phyloP scores from a whole-genome alignment of 1,140 invertebrate genomes.

The Philopotamus ludificatus region DNA sequence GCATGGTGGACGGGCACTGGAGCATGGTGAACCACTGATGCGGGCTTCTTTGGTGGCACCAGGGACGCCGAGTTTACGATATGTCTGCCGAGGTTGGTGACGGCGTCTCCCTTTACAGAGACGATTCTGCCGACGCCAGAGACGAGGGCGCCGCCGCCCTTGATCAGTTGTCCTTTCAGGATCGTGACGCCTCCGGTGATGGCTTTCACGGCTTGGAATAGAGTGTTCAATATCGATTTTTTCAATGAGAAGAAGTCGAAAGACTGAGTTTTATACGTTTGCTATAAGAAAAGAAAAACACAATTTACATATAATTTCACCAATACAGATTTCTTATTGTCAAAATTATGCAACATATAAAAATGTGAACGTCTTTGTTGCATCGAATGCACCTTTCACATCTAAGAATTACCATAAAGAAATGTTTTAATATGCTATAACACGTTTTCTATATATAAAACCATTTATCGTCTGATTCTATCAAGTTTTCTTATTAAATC shows the following conservation, averaged over 20 bases:
- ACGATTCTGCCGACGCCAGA: conserved; percentile 72
- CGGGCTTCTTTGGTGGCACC: conserved; percentile 52
- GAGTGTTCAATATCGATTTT: conserved; percentile 74
- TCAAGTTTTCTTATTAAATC: too few species aligned
- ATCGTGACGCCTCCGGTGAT: conserved; percentile 81
- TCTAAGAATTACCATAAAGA: neutral
- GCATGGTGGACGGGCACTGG: conserved; percentile 3
- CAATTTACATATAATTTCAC: too few species aligned
- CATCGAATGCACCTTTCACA: neutral
- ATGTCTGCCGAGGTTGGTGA: conserved; percentile 72
- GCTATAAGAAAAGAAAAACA: too few species aligned
- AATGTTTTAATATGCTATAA: too few species aligned
- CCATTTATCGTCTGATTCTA: too few species aligned
- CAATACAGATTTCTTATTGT: too few species aligned
- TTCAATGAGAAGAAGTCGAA: conserved; percentile 76
- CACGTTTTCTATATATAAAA: too few species aligned
- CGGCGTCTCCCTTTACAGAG: conserved; percentile 68
- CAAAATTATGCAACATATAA: neutral
- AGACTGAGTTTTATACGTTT: conserved; percentile 42
- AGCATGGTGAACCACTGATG: conserved; percentile 1
- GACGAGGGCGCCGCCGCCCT: conserved; percentile 75
- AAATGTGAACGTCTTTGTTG: too few species aligned
- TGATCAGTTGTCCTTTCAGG: conserved; percentile 79
- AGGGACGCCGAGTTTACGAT: conserved; percentile 71
- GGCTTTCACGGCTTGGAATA: conserved; percentile 80